Conservation (phyloP, 2,888 invertebrate genomes). For the Drosophila cognata region DNA sequence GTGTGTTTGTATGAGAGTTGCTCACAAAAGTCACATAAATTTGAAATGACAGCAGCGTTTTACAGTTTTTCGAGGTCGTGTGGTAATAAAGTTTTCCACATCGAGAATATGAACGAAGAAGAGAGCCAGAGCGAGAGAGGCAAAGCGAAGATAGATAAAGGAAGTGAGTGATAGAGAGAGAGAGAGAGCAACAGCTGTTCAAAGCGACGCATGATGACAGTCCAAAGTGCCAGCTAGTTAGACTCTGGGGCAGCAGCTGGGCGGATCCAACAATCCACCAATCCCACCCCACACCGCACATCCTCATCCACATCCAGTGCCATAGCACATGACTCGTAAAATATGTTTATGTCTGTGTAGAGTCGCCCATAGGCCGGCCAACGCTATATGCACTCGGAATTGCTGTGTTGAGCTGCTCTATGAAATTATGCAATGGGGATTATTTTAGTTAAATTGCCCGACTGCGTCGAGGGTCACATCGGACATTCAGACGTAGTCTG, state of each 20-base stretch:
- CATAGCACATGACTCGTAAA: slow-evolving; percentile 56
- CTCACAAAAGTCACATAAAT: slow-evolving; percentile 79
- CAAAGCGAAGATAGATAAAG: neutral
- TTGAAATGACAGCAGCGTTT: slow-evolving; percentile 77
- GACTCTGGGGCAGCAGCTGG: slow-evolving; percentile 41
- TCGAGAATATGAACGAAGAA: slow-evolving; percentile 28
- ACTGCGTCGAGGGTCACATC: slow-evolving; percentile 52
- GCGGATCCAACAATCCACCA: neutral
- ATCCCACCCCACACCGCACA: neutral
- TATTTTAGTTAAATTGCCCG: slow-evolving; percentile 63
- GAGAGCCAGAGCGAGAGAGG: neutral
- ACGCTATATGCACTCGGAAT: slow-evolving; percentile 42
- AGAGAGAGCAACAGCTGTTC: slow-evolving; percentile 48
- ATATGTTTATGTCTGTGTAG: slow-evolving; percentile 52
- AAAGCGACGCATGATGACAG: slow-evolving; percentile 61
- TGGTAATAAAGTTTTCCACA: slow-evolving; percentile 64
- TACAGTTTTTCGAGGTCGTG: slow-evolving; percentile 77
- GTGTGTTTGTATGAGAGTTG: slow-evolving; percentile 42
- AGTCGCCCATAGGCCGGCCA: slow-evolving; percentile 37
- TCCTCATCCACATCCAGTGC: neutral
- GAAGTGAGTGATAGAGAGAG: neutral
- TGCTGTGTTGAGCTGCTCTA: slow-evolving; percentile 56
- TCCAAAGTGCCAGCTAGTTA: slow-evolving; percentile 59
- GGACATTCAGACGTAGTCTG: slow-evolving; percentile 13
- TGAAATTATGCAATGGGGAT: slow-evolving; percentile 67